Conservation (phyloP, 37 sponge, comb jelly and placozoan genomes). For the Ephydatia muelleri region DNA sequence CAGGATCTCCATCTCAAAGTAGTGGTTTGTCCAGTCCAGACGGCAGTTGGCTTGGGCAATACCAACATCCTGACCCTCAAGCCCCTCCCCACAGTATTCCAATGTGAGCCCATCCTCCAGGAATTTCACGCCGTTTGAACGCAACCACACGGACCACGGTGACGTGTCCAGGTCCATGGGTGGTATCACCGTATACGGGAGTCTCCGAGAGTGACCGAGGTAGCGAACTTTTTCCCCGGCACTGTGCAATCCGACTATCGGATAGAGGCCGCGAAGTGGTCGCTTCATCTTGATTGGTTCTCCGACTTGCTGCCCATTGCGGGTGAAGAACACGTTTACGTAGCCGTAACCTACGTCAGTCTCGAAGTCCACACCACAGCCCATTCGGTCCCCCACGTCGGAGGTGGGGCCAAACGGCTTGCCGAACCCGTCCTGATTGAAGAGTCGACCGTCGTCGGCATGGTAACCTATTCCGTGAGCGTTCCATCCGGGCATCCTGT, state of each 20-base stretch:
- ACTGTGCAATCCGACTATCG: constrained; percentile 82
- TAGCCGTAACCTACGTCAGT: constrained; percentile 46
- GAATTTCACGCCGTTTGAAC: constrained; percentile 66
- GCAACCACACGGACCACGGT: constrained; percentile 54
- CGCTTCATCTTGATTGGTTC: constrained; percentile 56
- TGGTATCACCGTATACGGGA: constrained; percentile 26
- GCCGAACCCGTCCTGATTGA: constrained; percentile 68
- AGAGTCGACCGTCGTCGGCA: constrained; percentile 75
- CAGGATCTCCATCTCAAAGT: constrained; percentile 83
- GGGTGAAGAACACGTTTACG: constrained; percentile 82
- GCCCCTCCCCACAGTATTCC: constrained; percentile 62
- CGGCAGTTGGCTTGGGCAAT: constrained; percentile 60
- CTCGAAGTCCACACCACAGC: constrained; percentile 70
- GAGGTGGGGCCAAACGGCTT: constrained; percentile 66
- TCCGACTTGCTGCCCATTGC: constrained; percentile 72
- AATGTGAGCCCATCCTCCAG: constrained; percentile 52
- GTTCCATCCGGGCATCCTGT: constrained; percentile 80
- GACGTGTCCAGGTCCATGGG: constrained; percentile 54
- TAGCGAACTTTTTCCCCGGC: constrained; percentile 70
- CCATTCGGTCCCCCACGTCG: constrained; percentile 75
- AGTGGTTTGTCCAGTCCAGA: constrained; percentile 54
- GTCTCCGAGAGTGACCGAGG: constrained; percentile 56
- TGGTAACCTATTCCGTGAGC: constrained; percentile 75
- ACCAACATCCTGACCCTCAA: constrained; percentile 59
- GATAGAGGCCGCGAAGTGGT: constrained; percentile 74